A percentile compares a stretch with the other conserved stretches of the same genome.
Conservation (phyloP, 2,888 invertebrate species). For the Troides helena region DNA sequence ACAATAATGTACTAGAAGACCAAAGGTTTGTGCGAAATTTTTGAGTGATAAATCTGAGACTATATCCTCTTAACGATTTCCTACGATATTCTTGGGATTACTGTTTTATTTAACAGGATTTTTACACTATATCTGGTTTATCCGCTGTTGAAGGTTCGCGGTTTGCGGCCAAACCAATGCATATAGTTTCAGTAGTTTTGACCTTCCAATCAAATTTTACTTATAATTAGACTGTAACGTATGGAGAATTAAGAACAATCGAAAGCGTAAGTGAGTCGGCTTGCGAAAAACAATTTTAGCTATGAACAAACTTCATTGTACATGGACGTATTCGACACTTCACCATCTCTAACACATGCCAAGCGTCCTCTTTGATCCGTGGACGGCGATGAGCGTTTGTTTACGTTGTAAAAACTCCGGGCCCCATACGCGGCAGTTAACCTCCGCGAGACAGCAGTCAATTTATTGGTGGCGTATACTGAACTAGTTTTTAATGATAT, state of each 20-base stretch:
- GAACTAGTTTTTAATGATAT: slow-evolving; percentile 3
- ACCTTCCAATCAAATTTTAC: no score
- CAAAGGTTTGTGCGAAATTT: no score
- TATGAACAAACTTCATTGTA: slow-evolving; percentile 4
- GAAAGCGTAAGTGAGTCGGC: background rate
- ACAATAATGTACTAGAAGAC: no score
- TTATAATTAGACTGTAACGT: background rate
- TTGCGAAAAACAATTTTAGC: slow-evolving; percentile 5
- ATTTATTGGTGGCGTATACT: slow-evolving; percentile 16
- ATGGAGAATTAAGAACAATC: background rate
- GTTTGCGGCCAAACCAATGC: no score
- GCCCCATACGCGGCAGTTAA: slow-evolving; percentile 18
- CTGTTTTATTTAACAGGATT: no score
- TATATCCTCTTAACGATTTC: no score
- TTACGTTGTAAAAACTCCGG: slow-evolving; percentile 36
- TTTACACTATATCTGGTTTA: no score
- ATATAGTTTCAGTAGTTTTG: no score
- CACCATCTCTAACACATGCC: slow-evolving; percentile 31
- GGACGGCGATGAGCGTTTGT: slow-evolving; percentile 32
- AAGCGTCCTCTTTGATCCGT: slow-evolving; percentile 36
- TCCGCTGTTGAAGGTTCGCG: no score
- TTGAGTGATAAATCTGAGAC: no score
- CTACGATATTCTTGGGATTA: no score
- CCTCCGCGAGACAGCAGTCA: slow-evolving; percentile 15
- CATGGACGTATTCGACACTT: slow-evolving; percentile 11